phyloP scores from a whole-genome alignment of 2,113 vertebrate genomes.

The Lynx canadensis region DNA sequence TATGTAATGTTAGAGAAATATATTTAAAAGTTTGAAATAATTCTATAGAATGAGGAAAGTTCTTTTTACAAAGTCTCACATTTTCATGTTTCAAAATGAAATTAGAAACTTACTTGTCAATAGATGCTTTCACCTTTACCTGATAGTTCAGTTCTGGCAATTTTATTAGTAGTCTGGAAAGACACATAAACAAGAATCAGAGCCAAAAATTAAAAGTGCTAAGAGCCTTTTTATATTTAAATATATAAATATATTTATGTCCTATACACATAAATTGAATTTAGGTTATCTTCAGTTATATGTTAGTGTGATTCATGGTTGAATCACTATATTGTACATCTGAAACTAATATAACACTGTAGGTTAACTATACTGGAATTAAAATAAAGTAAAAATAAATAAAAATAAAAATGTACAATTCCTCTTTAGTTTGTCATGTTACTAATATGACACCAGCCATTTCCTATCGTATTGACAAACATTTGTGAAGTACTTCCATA shows the following conservation, averaged over 20 bases:
- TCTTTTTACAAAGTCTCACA: background rate
- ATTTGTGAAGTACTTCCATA: conserved; percentile 2
- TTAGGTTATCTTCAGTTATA: background rate
- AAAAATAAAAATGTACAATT: background rate
- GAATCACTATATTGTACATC: background rate
- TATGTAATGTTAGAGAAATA: conserved; percentile 24
- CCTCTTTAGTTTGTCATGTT: background rate
- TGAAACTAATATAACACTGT: background rate
- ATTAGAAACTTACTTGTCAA: conserved; percentile 94
- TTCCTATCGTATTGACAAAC: background rate
- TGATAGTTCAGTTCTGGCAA: conserved; percentile 97
- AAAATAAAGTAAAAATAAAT: background rate
- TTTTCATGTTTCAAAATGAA: conserved; percentile 18
- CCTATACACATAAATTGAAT: background rate
- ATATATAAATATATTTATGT: background rate
- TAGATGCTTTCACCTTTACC: conserved; percentile 96
- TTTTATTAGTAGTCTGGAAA: conserved; percentile 94
- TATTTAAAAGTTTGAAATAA: conserved; percentile 20
- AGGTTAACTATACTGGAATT: background rate
- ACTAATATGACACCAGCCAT: background rate
- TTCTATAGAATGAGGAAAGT: background rate
- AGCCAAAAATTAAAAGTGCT: background rate
- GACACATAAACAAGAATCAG: conserved; percentile 51
- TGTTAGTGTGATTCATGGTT: background rate
- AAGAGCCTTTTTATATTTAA: conserved; percentile 14